Evolutionary conservation across 2,797 vertebrate species (phyloP), one percentile per base, ranked within the genome.

Genomic region (Sarcoramphus papa): DNA sequence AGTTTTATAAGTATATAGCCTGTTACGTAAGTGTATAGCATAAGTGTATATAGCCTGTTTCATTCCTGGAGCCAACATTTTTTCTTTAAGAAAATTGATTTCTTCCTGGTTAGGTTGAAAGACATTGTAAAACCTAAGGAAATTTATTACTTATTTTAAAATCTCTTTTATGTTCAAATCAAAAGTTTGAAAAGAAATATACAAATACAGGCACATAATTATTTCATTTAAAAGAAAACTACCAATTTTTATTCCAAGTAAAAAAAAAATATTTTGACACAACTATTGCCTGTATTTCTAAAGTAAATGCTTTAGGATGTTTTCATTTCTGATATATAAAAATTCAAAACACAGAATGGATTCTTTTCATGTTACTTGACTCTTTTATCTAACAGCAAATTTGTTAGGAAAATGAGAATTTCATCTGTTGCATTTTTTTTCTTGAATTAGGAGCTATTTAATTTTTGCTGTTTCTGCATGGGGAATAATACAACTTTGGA

Each of bases 21-120:
- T 65, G 3, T 37, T 43, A 23, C 1, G 1, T 16, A 89, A n/a
- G 2, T 27, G 6, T 28, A 17, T 5, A 21, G 4, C 10, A 0
- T n/a, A 60, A 68, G 11, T 28, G 2, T 12, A 23, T 14, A 30
- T 3, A 54, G 14, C 14, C 10, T n/a, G 6, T 70, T 80, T 73
- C 11, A 28, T 48, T 72, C 4, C 30, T 90, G 14, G 6, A 54
- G 5, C 2, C 4, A 54, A 30, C 2, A 30, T 21, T 11, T 73
- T 70, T 60, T 48, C 9, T 63, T 31, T 48, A 62, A 68, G n/a
- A 83, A 87, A 94, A 78, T 6, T 17, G 0, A 35, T 76, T 79
- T 73, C 10, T 84, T 77, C 9, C 5, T 48, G 16, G 1, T 7
- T 62, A 50, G 2, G 9, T 37, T 69, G 25, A 88, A 84, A 82